phyloP scores from a whole-genome alignment of 2,888 invertebrate genomes.

The Pycnomerus fuliginosus region DNA sequence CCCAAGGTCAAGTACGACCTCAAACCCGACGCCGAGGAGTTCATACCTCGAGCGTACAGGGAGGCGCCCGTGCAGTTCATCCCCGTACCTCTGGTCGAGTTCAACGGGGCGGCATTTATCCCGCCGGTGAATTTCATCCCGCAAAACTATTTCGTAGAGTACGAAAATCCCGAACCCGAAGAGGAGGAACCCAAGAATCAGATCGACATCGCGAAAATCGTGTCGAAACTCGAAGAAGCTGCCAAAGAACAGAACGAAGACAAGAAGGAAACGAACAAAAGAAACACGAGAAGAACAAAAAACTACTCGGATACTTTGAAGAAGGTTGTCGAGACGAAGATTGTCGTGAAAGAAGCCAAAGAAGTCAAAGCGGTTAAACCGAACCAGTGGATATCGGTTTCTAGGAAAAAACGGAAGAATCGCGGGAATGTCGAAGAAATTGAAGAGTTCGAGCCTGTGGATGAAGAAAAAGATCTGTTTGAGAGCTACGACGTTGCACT shows the following conservation, averaged over 20 bases:
- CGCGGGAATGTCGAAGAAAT: constrained; percentile 38
- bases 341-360: constrained; percentile 7
- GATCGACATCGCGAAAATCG: constrained; percentile 50
- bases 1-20: constrained; percentile 28
- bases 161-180: constrained; percentile 10
- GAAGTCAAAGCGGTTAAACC: constrained; percentile 6
- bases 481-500: constrained; percentile 42
- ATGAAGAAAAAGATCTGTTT: constrained; percentile 20
- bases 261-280: constrained; percentile 20
- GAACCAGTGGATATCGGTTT: constrained; percentile 51
- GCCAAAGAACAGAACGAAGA: constrained; percentile 44
- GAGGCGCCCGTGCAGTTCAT: constrained; percentile 45
- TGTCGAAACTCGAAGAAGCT: constrained; percentile 51
- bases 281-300: constrained; percentile 22
- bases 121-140: constrained; percentile 46
- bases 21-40: constrained; percentile 53
- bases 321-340: constrained; percentile 5
- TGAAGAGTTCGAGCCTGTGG: constrained; percentile 15
- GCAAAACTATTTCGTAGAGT: constrained; percentile 34
- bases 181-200: constrained; percentile 30
- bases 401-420: constrained; percentile 47
- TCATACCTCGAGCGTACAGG: constrained; percentile 48
- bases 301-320: constrained; percentile 26
- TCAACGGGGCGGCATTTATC: constrained; percentile 40
- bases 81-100: constrained; percentile 42